Conservation (phyloP, 2,888 invertebrate species). For the Aphodius granarius region DNA sequence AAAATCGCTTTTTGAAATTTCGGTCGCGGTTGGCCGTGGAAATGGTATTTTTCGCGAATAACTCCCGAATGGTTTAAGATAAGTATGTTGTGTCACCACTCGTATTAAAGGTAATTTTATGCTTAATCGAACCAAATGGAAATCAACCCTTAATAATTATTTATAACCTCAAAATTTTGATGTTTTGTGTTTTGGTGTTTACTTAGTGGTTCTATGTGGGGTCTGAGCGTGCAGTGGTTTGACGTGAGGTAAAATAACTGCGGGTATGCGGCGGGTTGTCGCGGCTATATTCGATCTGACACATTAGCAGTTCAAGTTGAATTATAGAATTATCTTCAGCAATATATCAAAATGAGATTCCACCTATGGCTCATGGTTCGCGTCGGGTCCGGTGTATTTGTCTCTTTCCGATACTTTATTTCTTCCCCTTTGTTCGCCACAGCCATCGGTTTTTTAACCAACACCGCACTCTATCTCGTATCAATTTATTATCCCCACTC, state of each 20-base stretch:
- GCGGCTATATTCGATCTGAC: constrained; percentile 8
- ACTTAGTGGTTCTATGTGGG: too few relatives aligned
- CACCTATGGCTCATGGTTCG: background rate
- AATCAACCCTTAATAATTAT: background rate
- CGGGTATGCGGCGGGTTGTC: background rate
- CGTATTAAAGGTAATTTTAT: background rate
- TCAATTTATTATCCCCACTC: background rate
- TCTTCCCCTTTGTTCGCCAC: background rate
- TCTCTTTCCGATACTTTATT: background rate
- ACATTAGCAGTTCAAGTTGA: constrained; percentile 8
- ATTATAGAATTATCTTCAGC: constrained; percentile 8
- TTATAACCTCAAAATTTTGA: background rate
- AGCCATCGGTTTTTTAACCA: background rate
- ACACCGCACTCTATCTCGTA: background rate
- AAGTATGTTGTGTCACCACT: background rate
- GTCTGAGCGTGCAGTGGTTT: background rate
- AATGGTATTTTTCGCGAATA: background rate
- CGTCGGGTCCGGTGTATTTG: background rate
- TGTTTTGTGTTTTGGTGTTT: background rate
- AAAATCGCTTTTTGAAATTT: background rate
- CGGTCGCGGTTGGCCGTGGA: background rate
- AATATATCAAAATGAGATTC: constrained; percentile 7
- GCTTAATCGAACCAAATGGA: background rate
- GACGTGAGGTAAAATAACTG: background rate
- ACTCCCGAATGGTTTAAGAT: background rate